Conservation (phyloP, 1,140 invertebrate species). For the Globodera rostochiensis region DNA sequence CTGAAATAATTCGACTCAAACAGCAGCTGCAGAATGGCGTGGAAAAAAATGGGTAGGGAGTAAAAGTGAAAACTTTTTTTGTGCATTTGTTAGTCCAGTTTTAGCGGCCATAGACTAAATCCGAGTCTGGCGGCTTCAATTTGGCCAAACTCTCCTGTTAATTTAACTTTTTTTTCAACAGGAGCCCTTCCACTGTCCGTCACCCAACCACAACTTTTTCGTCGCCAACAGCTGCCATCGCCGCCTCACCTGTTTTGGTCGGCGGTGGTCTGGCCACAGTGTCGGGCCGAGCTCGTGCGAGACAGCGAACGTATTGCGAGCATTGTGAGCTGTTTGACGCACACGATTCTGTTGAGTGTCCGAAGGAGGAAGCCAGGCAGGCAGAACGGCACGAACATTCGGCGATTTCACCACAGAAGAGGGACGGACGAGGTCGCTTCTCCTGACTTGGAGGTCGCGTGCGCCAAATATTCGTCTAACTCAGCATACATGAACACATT, state of each 20-base stretch:
- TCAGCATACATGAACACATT: too few species aligned
- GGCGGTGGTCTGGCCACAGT: constrained; percentile 1
- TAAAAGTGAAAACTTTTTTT: not conserved
- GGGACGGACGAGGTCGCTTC: not conserved
- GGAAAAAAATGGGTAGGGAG: not conserved
- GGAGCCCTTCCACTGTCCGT: not conserved
- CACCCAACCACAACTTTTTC: not conserved
- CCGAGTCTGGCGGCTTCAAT: too few species aligned
- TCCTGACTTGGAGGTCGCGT: not conserved
- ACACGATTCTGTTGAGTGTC: constrained; percentile 96
- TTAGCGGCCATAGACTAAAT: too few species aligned
- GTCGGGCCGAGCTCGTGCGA: not conserved
- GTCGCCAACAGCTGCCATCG: not conserved
- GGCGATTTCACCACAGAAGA: constrained; percentile 11
- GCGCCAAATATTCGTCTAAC: too few species aligned
- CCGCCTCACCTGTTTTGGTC: not conserved
- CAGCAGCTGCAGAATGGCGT: not conserved
- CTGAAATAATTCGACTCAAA: not conserved
- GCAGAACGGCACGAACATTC: constrained; percentile 23
- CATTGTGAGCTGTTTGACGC: constrained; percentile 94
- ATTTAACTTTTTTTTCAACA: not conserved
- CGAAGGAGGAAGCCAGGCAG: constrained; percentile 69
- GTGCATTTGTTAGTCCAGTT: too few species aligned
- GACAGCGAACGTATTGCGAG: constrained; percentile 85
- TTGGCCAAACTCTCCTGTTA: too few species aligned